Evolutionary conservation across 2,797 vertebrate genomes (phyloP), one percentile per base, ranked within the genome.

Genomic region (Mus spretus): DNA sequence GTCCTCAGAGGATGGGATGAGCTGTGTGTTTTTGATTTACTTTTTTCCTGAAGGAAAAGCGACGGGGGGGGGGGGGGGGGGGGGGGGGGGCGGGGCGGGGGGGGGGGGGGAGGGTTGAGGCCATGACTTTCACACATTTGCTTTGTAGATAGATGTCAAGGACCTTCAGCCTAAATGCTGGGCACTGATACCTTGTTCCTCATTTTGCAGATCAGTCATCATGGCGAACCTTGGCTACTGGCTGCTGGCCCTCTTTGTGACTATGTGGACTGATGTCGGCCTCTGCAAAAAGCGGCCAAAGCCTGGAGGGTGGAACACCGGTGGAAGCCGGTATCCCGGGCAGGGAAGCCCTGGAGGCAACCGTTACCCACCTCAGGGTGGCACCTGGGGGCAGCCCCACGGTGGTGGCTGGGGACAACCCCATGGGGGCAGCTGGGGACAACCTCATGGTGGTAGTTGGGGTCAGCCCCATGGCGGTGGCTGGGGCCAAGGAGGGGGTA

Each of bases 251-350:
- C 97, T 98, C 83, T 97, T 98, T 74, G 97, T 98, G 83, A 20
- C 95, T 53, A 0, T 97, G 7, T 98, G 98, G 95, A 95, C 96
- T 8, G 97, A 98, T 1, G 0, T 98, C 0, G 97, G 97, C 86
- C 90, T 97, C 82, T 97, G 97, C 95, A 98, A 98, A 98, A 98
- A 98, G 82, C 98, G 98, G 88, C 96, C 96, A 3, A 98, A 98
- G 95, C 98, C 98, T 53, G 88, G 98, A 20, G 86, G 96, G 6
- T 98, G 98, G 98, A 97, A 97, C 92, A 97, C 59, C 0, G 98
- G 98, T 2, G 96, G 98, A 5, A 98, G 98, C 92, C 98, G 98
- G 37, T 98, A 98, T 90, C 98, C 98, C 0, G 83, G 97, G 67
- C 98, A 98, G 95, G 97, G 97, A 6, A 97, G 94, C n/a, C 92